phyloP scores from a whole-genome alignment of 2,888 invertebrate species.

The Lobophora halterata region DNA sequence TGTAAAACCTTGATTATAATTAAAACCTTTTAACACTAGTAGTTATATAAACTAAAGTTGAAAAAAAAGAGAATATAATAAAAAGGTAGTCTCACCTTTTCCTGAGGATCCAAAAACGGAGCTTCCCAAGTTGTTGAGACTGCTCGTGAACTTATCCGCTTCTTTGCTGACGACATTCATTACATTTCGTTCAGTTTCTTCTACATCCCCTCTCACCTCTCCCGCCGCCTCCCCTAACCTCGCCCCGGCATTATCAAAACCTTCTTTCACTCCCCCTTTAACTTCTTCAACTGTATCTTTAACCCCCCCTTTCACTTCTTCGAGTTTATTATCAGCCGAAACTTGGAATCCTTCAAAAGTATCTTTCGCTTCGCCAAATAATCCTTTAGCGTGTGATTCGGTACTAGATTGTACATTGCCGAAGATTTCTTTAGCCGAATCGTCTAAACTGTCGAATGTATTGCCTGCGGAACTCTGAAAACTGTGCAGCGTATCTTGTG shows the following conservation, averaged over 20 bases:
- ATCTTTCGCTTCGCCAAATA: constrained; percentile 53
- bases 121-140: constrained; percentile 70
- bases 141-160: constrained; percentile 67
- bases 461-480: constrained; percentile 76
- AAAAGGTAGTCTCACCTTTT: constrained; percentile 53
- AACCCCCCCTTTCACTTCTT: constrained; percentile 64
- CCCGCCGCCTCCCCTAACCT: constrained; percentile 51
- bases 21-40: no score
- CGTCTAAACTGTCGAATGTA: constrained; percentile 72
- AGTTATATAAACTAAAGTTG: no score
- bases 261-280: constrained; percentile 49
- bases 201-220: constrained; percentile 38
- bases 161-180: constrained; percentile 53
- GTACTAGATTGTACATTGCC: constrained; percentile 51
- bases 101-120: constrained; percentile 72
- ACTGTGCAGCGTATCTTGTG: constrained; percentile 70
- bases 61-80: background rate
- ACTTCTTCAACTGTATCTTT: constrained; percentile 70
- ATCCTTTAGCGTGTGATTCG: constrained; percentile 53
- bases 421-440: constrained; percentile 59
- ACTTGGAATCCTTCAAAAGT: constrained; percentile 73
- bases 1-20: no score
- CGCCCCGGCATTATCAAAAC: constrained; percentile 49
- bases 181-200: constrained; percentile 44
- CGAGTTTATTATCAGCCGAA: constrained; percentile 68